Conservation (phyloP, 2,888 invertebrate species). For the Lasioglossum morio region DNA sequence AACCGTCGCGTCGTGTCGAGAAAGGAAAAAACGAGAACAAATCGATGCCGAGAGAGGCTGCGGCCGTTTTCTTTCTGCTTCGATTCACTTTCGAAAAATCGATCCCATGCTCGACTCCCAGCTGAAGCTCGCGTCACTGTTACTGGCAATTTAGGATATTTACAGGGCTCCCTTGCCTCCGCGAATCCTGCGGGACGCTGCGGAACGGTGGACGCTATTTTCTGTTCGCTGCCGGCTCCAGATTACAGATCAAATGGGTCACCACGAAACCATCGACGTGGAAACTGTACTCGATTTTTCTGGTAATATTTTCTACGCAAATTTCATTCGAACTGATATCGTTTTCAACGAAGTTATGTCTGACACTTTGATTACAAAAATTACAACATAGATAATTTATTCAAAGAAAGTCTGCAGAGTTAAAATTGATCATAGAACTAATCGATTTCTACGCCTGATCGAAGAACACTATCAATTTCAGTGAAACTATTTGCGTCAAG, state of each 20-base stretch:
- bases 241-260: neutral
- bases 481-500: neutral
- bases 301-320: neutral
- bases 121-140: neutral
- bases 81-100: conserved; percentile 49
- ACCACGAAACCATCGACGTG: neutral
- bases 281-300: neutral
- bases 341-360: no score
- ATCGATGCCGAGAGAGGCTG: conserved; percentile 33
- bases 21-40: conserved; percentile 42
- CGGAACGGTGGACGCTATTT: neutral
- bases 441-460: no score
- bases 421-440: neutral
- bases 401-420: neutral
- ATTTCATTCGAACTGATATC: neutral
- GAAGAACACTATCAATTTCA: neutral
- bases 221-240: neutral
- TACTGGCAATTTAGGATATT: neutral
- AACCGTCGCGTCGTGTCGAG: conserved; percentile 7
- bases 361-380: no score
- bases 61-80: conserved; percentile 50
- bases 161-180: neutral
- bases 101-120: conserved; percentile 12
- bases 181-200: neutral
- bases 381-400: neutral